Evolutionary conservation across 2,113 vertebrate genomes (phyloP), one percentile per base, ranked within the genome.

Genomic region (Clarias magur): DNA sequence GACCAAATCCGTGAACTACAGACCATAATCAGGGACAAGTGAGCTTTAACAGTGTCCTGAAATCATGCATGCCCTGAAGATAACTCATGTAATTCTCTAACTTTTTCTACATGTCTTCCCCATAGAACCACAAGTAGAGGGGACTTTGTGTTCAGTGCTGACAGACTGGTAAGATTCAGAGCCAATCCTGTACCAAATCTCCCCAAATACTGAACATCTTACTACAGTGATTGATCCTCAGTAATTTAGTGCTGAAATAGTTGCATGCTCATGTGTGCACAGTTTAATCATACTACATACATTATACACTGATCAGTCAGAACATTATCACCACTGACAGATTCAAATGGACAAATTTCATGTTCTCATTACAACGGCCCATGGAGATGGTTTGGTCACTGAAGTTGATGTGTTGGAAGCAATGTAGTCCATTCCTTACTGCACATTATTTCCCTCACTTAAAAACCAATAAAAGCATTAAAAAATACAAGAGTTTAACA

Each of bases 111-210:
- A 30, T 87, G 30, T 90, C 25, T 89, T 25, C 21, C 15, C 25
- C 30, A 8, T 34, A 90, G 89, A 87, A 81, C 88, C 57, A 90
- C 89, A 56, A 90, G 83, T 84, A 95, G 96, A 95, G 96, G 96
- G 80, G 96, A 97, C 94, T 97, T 97, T 82, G 96, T 97, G 53
- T 97, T 97, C 94, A 96, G 96, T 94, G 96, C 96, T 15, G 96
- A 97, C 92, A 96, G 96, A 82, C 94, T 97, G 96, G 96, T 97
- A 96, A 90, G 89, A 19, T 23, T 72, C 19, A 48, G 38, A 42
- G 13, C 27, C 30, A 34, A 57, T 17, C n/a, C 23, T 62, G 57
- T 60, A 30, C 56, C 17, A 34, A 59, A 80, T 80, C 78, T 34
- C 3, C 30, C 11, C 23, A 25, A 15, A 59, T 59, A 59, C 57